phyloP scores from a whole-genome alignment of 2,797 vertebrate species.

The Acropternis orthonyx region DNA sequence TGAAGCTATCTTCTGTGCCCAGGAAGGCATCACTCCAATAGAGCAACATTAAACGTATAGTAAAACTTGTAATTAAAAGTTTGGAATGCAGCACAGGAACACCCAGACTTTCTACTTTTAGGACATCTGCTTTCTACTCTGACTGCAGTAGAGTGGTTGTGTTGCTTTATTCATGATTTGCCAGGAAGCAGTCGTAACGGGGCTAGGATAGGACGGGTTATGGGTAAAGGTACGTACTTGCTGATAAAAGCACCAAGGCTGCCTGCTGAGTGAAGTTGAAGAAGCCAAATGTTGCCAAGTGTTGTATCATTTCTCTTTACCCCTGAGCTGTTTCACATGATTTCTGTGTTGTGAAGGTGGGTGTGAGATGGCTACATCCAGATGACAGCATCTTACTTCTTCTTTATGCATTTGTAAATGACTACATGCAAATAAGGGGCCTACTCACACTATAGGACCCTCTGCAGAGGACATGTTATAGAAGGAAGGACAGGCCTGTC shows the following conservation, averaged over 20 bases:
- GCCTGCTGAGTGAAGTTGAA: background rate
- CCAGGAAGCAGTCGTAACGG: background rate
- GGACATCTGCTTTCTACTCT: background rate
- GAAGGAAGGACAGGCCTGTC: background rate
- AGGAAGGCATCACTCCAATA: fast-evolving
- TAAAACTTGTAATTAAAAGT: background rate
- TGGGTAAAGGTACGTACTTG: background rate
- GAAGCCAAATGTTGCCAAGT: background rate
- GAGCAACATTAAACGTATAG: fast-evolving
- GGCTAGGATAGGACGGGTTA: background rate
- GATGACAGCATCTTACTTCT: background rate
- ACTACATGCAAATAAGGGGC: background rate
- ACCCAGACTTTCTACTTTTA: background rate
- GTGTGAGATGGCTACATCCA: background rate
- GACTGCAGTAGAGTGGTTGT: background rate
- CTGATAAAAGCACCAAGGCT: background rate
- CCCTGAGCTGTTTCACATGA: background rate
- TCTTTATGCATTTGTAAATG: background rate
- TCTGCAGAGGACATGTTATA: background rate
- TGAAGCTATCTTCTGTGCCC: background rate
- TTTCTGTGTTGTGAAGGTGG: background rate
- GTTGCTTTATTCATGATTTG: background rate
- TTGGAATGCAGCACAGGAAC: background rate
- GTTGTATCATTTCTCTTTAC: background rate
- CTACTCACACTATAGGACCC: background rate